A percentile compares a stretch with the other conserved stretches of the same genome.
Evolutionary conservation across 2,888 invertebrate genomes (phyloP).

Genomic region (Oxycera nigricornis): DNA sequence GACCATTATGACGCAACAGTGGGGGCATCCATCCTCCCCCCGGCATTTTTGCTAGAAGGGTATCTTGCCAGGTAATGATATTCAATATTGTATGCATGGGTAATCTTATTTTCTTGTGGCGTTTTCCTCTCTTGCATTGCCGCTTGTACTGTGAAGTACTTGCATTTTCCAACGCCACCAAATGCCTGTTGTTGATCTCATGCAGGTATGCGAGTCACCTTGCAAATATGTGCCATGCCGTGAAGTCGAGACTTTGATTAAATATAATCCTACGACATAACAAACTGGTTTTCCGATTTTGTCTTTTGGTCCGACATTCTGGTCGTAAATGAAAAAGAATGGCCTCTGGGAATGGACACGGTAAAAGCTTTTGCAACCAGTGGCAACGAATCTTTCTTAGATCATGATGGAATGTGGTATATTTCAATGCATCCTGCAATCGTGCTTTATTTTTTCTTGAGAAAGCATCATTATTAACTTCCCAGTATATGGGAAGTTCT

Average conservation of each 20-base stretch:
- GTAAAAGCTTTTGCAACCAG: neutral
- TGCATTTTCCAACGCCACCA: neutral
- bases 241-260: slow-evolving; percentile 9
- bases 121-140: neutral
- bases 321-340: neutral
- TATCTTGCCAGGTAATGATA: neutral
- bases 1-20: neutral
- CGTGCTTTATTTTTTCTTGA: too few relatives aligned
- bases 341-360: neutral
- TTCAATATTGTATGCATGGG: slow-evolving; percentile 1
- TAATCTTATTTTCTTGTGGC: neutral
- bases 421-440: too few relatives aligned
- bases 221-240: neutral
- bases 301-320: neutral
- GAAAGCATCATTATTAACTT: too few relatives aligned
- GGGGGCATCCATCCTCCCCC: slow-evolving; percentile 21
- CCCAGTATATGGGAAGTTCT: too few relatives aligned
- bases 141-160: neutral
- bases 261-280: slow-evolving; percentile 22
- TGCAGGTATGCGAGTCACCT: neutral
- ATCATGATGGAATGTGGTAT: too few relatives aligned
- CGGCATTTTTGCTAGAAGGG: slow-evolving; percentile 5
- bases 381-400: too few relatives aligned
- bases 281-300: slow-evolving; percentile 25
- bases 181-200: neutral